Base-by-base conservation (phyloP, 2,888 invertebrate genomes). In the Bursaphelenchus okinawaensis region DNA sequence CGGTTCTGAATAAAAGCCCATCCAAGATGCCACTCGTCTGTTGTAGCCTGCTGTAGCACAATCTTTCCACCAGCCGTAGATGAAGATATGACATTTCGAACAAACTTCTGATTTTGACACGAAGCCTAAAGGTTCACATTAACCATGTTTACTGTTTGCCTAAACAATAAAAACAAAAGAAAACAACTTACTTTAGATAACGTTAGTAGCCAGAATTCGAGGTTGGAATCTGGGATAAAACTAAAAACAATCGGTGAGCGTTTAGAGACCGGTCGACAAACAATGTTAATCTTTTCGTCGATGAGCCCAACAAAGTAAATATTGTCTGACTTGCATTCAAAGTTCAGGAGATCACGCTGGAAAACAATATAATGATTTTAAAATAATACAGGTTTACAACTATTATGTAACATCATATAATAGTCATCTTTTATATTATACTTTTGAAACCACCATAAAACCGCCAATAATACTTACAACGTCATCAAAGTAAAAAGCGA, bases 401-500 rank as follows among this genome's bases (percentile, higher is more conserved):
- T n/a, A n/a, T n/a, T n/a, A n/a, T n/a, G n/a, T n/a, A n/a, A n/a
- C n/a, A n/a, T n/a, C n/a, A n/a, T n/a, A n/a, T n/a, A n/a, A n/a
- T n/a, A n/a, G n/a, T n/a, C n/a, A n/a, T n/a, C n/a, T n/a, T n/a
- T n/a, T n/a, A n/a, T n/a, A 24, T 51, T 22, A 2, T 52, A 16
- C 16, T 50, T 20, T 59, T 2, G 40, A 57, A 57, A 28, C 2
- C 62, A 62, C 24, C 51, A 28, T 52, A 40, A 28, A 20, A 26
- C 12, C 16, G 12, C 12, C 22, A 57, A 9, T 54, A 57, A n/a
- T 2, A 58, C 63, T 50, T 22, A 71, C 75, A 60, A 75, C 74
- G 29, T 77, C 77, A 51, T 75, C 73, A 20, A 75, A 68, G 52
- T 71, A 70, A 63, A 79, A 76, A 9, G 71, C 67, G 28, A 79